Base-by-base conservation (phyloP, 2,797 vertebrate species). In the Pristis pectinata region DNA sequence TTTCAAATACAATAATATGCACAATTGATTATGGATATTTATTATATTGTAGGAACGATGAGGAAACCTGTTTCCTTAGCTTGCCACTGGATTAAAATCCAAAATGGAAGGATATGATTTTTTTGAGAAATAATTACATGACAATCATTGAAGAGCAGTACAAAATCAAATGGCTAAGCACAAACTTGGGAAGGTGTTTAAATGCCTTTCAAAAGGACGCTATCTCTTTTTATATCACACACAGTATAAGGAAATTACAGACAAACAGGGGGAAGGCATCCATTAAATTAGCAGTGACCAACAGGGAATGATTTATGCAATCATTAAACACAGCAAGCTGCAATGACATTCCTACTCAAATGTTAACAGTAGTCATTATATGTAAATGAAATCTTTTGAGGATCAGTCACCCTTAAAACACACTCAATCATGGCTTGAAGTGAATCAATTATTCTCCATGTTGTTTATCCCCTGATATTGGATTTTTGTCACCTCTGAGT, bases 301-400 rank as follows among this genome's bases (percentile, higher is more conserved):
- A 94, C 70, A 49, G 92, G 70, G 92, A 94, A 94, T 94, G 92
- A 94, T 94, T 94, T 94, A 94, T 94, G 70, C 92, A 94, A 94
- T 94, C 92, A 94, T 94, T 94, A 94, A 94, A 94, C 92, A 94
- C 92, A 94, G 92, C 92, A 94, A 94, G 92, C 67, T 94, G 70
- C 92, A 74, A 94, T 94, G 92, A 94, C 70, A 94, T 94, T 94
- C 92, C 70, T 94, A 76, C 92, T 94, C 92, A 94, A 94, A 94
- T 94, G 92, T 94, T 94, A 94, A 94, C 92, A 94, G 92, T 94
- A 94, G 92, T 94, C 92, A 94, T 94, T 94, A 94, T 94, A 94
- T 94, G 92, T 94, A 94, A 94, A 94, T 94, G 92, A 94, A 94
- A 94, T 94, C 92, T 94, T 94, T 94, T 94, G 92, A 94, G 92